A percentile compares a stretch with the other conserved stretches of the same genome.
Evolutionary conservation across 1,140 invertebrate species (phyloP).

Genomic region (Meloidogyne hapla): DNA sequence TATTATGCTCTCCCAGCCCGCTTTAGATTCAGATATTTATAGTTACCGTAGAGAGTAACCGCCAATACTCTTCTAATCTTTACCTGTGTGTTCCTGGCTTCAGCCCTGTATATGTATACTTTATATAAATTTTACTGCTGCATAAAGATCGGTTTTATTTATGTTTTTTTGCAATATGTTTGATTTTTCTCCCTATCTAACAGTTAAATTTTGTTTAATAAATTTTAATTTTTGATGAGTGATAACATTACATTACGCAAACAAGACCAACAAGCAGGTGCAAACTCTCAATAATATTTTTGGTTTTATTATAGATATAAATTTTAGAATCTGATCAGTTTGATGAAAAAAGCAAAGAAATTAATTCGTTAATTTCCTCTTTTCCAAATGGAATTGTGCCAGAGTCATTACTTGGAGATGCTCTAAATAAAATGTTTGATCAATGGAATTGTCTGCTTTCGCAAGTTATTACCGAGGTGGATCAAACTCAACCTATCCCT

Average conservation of each 20-base stretch:
- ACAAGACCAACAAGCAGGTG: neutral
- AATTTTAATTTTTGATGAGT: slow-evolving; percentile 4
- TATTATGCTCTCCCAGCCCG: no score
- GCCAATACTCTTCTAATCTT: no score
- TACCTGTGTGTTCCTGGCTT: no score
- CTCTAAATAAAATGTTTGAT: slow-evolving; percentile 37
- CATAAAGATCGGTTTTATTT: neutral
- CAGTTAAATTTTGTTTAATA: neutral
- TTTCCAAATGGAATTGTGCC: slow-evolving; percentile 24
- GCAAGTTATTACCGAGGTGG: slow-evolving; percentile 32
- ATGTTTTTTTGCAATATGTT: neutral
- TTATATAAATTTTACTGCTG: no score
- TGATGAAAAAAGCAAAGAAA: neutral
- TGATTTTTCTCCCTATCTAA: neutral
- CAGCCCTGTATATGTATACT: no score
- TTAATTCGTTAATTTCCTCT: neutral
- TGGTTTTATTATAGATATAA: slow-evolving; percentile 5
- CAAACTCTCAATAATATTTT: neutral
- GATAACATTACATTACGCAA: neutral
- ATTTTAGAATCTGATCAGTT: slow-evolving; percentile 1
- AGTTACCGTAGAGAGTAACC: no score
- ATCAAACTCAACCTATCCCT: slow-evolving; percentile 30
- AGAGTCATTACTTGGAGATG: slow-evolving; percentile 33
- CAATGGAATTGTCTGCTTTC: slow-evolving; percentile 44
- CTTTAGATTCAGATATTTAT: no score